Evolutionary conservation across 2,888 invertebrate species (phyloP), one percentile per base, ranked within the genome.

Genomic region (Metallyticus violacea): DNA sequence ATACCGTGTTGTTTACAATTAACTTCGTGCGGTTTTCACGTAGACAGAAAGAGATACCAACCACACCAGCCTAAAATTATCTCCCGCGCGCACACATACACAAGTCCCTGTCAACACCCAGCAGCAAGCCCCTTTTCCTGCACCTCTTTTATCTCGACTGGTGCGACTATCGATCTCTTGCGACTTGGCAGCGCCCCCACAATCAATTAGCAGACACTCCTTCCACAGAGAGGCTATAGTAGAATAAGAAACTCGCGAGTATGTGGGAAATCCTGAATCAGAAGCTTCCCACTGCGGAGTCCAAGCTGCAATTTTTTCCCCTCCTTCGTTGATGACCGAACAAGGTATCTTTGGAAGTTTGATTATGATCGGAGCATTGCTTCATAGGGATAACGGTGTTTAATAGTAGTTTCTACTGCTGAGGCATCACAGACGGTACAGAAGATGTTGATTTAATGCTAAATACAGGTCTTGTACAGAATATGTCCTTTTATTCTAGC

Each of bases 151-250:
- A 81, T 81, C 81, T 30, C 2, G 7, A 30, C n/a, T 62, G 25
- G 25, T 81, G 30, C 25, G 6, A 62, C 81, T 26, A n/a, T 81
- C 81, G 22, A 9, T 81, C 81, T 81, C 25, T 30, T 7, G n/a
- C n/a, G 40, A 81, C 25, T 30, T 30, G 30, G 81, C 81, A 25
- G 30, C 28, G 22, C 30, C 30, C 22, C 30, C 30, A 30, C 15
- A 81, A 81, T 81, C 81, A 81, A 81, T 81, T 81, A 80, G 28
- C 81, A 40, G 81, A 30, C n/a, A 62, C 40, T 62, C 40, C 40
- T 62, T 62, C 40, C 40, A 62, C 40, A 62, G 15, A 62, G 15
- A 9, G 40, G 40, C 15, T 62, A 62, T 62, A 62, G 15, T 15
- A 22, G 15, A 62, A 62, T 62, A 62, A 62, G 40, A 62, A 62